Percentiles rank a stretch among this genome's conserved stretches.
These are phyloP conservation scores for Cervus canadensis DNA, from an alignment of 2,113 vertebrate species.

Conservation along the genomic window DNA sequence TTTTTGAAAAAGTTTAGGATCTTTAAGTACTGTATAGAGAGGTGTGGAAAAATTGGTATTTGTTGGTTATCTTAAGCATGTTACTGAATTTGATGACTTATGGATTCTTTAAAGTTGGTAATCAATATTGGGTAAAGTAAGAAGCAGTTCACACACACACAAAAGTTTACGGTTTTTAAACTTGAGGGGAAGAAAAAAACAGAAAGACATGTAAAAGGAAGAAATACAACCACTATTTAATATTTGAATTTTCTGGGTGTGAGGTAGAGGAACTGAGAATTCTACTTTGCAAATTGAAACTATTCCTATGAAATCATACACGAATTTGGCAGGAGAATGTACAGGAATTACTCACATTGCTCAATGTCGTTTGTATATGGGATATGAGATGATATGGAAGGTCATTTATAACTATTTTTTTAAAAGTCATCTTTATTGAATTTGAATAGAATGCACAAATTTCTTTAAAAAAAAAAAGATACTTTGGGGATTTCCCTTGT, in stretches of 20 bases:
- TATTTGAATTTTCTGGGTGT: not conserved
- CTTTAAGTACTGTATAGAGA: not conserved
- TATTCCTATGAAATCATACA: not conserved
- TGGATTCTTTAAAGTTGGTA: not conserved
- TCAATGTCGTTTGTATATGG: not conserved
- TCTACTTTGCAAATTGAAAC: not conserved
- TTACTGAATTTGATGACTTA: not conserved
- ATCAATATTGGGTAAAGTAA: not conserved
- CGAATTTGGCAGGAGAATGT: not conserved
- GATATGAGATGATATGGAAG: not conserved
- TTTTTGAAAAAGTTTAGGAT: not conserved
- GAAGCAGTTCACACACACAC: not conserved
- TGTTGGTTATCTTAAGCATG: not conserved
- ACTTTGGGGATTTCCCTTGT: not conserved
- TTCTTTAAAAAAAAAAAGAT: not conserved
- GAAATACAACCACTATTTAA: not conserved
- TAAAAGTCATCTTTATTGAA: not conserved
- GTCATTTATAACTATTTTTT: not conserved
- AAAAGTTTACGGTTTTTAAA: not conserved
- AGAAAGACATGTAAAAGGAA: constrained; percentile 3
- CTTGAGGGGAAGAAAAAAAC: not conserved
- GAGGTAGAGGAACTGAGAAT: not conserved
- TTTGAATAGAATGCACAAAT: not conserved
- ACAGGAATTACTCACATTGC: not conserved
- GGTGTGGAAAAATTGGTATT: not conserved